Conservation (phyloP, 1,140 invertebrate genomes). For the Ceratoteleas bidentatus region DNA sequence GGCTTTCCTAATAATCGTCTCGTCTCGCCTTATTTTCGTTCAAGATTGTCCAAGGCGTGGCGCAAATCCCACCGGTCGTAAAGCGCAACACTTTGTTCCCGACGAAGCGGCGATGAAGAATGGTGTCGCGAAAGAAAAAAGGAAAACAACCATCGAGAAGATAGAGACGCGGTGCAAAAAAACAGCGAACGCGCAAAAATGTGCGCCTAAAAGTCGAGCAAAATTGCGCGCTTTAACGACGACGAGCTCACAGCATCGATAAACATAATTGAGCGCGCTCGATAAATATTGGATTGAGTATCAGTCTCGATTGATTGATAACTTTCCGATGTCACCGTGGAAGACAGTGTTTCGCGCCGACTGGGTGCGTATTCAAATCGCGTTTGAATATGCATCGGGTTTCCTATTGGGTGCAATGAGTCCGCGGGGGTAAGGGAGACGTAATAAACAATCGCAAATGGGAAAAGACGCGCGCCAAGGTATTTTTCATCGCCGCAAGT, state of each 20-base stretch:
- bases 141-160: constrained; percentile 1
- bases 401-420: too few species aligned
- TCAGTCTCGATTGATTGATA: constrained; percentile 28
- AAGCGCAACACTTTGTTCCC: constrained; percentile 59
- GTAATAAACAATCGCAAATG: constrained; percentile 35
- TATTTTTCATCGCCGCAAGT: constrained; percentile 20
- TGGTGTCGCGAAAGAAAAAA: constrained; percentile 18
- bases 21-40: constrained; percentile 50
- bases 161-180: too few species aligned
- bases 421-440: too few species aligned
- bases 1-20: constrained; percentile 49
- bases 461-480: constrained; percentile 11
- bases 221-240: constrained; percentile 33
- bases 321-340: constrained; percentile 3
- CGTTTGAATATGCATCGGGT: constrained; percentile 34
- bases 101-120: constrained; percentile 47
- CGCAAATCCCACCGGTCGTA: constrained; percentile 57
- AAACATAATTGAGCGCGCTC: constrained; percentile 42
- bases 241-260: constrained; percentile 20
- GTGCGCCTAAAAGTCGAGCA: constrained; percentile 17
- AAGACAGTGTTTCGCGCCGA: background rate
- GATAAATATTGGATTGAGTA: constrained; percentile 32
- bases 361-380: constrained; percentile 19
- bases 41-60: constrained; percentile 50
- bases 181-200: too few species aligned